Evolutionary conservation across 2,888 invertebrate genomes (phyloP).

Genomic region (Xylota segnis): DNA sequence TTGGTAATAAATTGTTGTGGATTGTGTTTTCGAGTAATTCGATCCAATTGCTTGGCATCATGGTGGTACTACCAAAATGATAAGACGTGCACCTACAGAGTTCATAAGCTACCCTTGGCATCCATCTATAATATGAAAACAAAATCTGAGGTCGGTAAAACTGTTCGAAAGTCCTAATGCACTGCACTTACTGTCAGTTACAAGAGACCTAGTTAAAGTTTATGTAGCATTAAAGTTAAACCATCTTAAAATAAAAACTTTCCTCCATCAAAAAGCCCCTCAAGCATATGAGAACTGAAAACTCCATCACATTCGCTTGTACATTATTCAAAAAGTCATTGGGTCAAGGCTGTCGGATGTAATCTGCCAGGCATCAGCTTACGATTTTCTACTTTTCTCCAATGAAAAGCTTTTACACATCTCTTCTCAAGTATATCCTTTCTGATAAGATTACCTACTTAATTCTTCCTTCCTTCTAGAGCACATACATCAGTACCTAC

Average conservation of each 20-base stretch:
- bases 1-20: neutral
- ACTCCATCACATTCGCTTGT: constrained; percentile 21
- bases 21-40: neutral
- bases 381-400: constrained; percentile 48
- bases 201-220: constrained; percentile 1
- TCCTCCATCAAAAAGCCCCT: constrained; percentile 36
- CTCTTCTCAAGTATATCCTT: constrained; percentile 52
- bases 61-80: too few species aligned
- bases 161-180: too few species aligned
- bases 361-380: constrained; percentile 59
- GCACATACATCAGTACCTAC: neutral
- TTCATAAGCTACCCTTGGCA: too few species aligned
- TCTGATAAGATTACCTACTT: constrained; percentile 74
- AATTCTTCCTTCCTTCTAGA: constrained; percentile 56
- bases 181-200: too few species aligned
- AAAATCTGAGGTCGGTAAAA: too few species aligned
- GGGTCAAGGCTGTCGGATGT: constrained; percentile 75
- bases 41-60: too few species aligned
- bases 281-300: constrained; percentile 21
- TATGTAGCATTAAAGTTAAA: constrained; percentile 38
- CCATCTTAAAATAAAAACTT: constrained; percentile 52
- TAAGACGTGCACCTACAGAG: too few species aligned
- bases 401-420: constrained; percentile 59
- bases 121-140: too few species aligned
- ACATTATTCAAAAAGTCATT: constrained; percentile 64